phyloP scores from a whole-genome alignment of 1,140 invertebrate genomes.

The Neuroterus valhalla region DNA sequence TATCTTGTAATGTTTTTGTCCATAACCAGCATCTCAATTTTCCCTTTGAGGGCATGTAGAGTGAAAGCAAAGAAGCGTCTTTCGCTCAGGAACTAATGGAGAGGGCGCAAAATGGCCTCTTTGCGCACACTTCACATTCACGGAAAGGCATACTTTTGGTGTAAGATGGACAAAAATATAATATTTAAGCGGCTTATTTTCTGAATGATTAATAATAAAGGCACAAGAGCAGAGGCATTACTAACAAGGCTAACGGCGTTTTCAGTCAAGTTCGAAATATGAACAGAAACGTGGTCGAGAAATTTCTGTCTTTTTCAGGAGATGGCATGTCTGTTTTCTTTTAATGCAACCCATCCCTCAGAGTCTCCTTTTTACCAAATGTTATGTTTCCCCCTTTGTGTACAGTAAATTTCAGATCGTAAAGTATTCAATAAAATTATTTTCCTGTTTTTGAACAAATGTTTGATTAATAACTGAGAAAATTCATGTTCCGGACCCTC shows the following conservation, averaged over 20 bases:
- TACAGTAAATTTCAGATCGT: conserved; percentile 22
- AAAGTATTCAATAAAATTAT: conserved; percentile 11
- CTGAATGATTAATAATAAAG: conserved; percentile 34
- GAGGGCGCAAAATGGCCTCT: too few species aligned
- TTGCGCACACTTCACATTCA: too few species aligned
- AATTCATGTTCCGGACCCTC: background rate
- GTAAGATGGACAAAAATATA: too few species aligned
- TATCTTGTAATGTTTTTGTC: too few species aligned
- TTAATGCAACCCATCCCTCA: conserved; percentile 44
- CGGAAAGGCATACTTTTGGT: too few species aligned
- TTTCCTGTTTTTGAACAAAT: background rate
- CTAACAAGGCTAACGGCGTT: conserved; percentile 60
- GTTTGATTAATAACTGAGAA: conserved; percentile 26
- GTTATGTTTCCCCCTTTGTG: conserved; percentile 43
- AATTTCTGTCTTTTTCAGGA: conserved; percentile 74
- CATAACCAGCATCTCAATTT: too few species aligned
- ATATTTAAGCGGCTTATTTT: conserved; percentile 47
- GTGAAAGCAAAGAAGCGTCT: too few species aligned
- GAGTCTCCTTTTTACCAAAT: conserved; percentile 45
- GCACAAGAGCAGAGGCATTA: conserved; percentile 51
- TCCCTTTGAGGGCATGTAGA: too few species aligned
- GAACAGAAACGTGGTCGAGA: conserved; percentile 44
- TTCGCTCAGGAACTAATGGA: too few species aligned
- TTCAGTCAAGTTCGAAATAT: conserved; percentile 38
- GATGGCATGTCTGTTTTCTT: conserved; percentile 69